These are phyloP conservation scores for Pituophis catenifer DNA, from an alignment of 2,113 vertebrate species.

Conservation along the genomic window DNA sequence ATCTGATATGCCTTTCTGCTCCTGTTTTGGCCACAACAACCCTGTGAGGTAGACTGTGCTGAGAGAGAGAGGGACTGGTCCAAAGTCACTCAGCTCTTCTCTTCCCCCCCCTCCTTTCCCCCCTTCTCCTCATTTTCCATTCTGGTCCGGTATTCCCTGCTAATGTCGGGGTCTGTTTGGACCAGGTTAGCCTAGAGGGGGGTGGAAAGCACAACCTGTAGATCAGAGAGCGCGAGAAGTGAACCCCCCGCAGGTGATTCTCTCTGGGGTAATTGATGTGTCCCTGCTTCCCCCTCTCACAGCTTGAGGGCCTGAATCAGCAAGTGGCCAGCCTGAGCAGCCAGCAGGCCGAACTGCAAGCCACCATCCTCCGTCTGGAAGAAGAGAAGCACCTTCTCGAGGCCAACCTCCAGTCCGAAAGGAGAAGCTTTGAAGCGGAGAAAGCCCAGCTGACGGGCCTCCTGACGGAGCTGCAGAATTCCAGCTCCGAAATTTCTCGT, in stretches of 20 bases:
- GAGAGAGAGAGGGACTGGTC: neutral
- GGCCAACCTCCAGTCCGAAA: constrained; percentile 54
- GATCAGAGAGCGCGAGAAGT: no score
- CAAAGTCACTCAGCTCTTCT: neutral
- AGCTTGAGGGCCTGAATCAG: constrained; percentile 79
- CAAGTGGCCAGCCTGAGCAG: constrained; percentile 66
- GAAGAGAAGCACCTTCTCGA: constrained; percentile 60
- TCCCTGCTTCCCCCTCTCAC: constrained; percentile 2
- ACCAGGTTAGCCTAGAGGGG: neutral
- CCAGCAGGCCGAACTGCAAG: constrained; percentile 63
- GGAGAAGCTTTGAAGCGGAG: constrained; percentile 64
- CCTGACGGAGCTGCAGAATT: constrained; percentile 67
- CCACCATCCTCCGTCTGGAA: constrained; percentile 60
- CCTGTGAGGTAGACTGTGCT: neutral
- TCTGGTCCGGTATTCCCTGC: neutral
- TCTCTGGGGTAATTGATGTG: neutral
- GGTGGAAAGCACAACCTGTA: neutral
- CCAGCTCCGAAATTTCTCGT: constrained; percentile 58
- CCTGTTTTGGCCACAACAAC: neutral
- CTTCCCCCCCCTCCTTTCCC: no score
- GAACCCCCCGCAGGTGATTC: neutral
- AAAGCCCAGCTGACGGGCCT: constrained; percentile 66
- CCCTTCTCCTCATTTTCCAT: neutral
- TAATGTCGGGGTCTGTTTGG: neutral
- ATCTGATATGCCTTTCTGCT: no score